Percentiles rank a stretch among this genome's conserved stretches.
Conservation (phyloP, 2,797 vertebrate species). For the Muscicapa striata region DNA sequence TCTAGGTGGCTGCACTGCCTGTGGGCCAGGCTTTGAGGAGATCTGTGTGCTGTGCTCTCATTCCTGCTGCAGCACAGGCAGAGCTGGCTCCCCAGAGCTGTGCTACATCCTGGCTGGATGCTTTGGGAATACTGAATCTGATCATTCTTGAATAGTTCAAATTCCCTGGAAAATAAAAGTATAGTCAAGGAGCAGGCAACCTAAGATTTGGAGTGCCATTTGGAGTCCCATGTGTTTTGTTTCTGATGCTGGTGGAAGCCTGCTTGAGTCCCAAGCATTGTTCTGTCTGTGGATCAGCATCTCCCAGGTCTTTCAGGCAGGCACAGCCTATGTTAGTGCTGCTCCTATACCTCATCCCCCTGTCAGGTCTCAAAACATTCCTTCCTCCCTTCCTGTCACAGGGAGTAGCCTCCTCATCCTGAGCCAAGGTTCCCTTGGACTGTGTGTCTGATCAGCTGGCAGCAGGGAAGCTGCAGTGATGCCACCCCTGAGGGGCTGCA, state of each 20-base stretch:
- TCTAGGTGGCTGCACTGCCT: neutral
- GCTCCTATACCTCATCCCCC: neutral
- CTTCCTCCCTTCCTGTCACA: neutral
- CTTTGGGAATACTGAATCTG: neutral
- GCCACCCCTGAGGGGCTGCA: neutral
- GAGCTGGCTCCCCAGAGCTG: neutral
- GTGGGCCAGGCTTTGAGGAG: neutral
- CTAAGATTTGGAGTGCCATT: neutral
- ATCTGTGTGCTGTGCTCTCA: neutral
- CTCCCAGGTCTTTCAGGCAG: neutral
- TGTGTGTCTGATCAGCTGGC: neutral
- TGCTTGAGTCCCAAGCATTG: neutral
- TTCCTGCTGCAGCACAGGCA: neutral
- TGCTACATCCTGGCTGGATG: neutral
- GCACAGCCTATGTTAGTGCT: neutral
- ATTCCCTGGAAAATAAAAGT: neutral
- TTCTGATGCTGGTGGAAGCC: neutral
- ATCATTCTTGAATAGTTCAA: neutral
- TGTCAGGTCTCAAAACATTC: neutral
- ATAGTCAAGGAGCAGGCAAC: rapidly evolving
- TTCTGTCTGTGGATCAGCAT: neutral
- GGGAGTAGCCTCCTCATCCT: neutral
- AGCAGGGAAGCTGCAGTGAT: neutral
- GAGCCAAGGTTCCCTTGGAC: neutral
- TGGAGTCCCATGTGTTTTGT: neutral